Percentiles rank a stretch among this genome's conserved stretches.
phyloP scores from a whole-genome alignment of 35 echinoderm and acorn worm species.

The Amphiura filiformis region DNA sequence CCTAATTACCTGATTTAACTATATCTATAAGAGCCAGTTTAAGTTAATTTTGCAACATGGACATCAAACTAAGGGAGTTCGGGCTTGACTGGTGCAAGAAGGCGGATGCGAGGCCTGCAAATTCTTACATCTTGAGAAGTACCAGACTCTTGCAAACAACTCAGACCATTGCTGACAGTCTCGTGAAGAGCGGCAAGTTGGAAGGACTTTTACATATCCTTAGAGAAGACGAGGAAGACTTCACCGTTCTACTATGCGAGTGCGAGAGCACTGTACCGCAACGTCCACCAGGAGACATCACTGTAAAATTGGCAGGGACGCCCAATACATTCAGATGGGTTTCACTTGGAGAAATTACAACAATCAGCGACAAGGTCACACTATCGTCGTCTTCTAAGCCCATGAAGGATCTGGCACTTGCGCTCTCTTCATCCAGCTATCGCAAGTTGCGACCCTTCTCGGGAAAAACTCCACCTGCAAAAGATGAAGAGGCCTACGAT shows the following conservation, averaged over 20 bases:
- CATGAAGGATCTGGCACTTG: background rate
- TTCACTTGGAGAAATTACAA: background rate
- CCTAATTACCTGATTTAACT: no score
- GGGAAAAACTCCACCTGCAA: background rate
- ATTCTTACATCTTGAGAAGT: background rate
- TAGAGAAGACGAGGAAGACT: background rate
- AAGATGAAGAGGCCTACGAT: slow-evolving; percentile 35
- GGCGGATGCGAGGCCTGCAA: background rate
- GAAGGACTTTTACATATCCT: background rate
- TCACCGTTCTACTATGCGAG: background rate
- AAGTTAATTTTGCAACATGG: no score
- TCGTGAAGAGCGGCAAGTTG: background rate
- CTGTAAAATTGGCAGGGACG: background rate
- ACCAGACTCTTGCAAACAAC: background rate
- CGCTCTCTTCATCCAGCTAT: slow-evolving; percentile 23
- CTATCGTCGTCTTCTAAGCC: no score
- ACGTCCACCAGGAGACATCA: background rate
- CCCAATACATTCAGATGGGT: background rate
- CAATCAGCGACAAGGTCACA: no score
- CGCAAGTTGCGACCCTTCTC: slow-evolving; percentile 43
- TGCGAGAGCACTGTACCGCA: background rate
- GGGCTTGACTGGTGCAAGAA: background rate
- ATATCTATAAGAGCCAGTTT: no score
- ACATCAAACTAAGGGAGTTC: background rate
- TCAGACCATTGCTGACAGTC: background rate